Base-by-base conservation (phyloP, 2,888 invertebrate genomes). In the Lingula anatina region DNA sequence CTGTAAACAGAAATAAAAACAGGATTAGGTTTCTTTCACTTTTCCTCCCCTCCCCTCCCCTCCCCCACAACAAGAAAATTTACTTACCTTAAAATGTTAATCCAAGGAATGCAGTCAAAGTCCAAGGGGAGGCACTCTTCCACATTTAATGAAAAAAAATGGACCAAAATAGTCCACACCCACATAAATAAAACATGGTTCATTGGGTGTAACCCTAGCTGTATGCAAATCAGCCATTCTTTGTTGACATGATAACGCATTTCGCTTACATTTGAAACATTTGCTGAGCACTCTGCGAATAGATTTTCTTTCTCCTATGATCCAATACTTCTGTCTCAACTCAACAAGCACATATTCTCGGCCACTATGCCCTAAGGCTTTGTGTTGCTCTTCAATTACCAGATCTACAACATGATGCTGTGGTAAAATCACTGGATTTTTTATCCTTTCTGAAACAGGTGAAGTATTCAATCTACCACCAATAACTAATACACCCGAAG, bases 111-210 rank as follows among this genome's bases (percentile, higher is more conserved):
- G n/a, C n/a, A n/a, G n/a, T n/a, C n/a, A n/a, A n/a, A n/a, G n/a
- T n/a, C n/a, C n/a, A n/a, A n/a, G n/a, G n/a, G n/a, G n/a, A n/a
- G n/a, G n/a, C n/a, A n/a, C n/a, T n/a, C 46, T 42, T 5, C 38
- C 46, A 18, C 39, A 12, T 26, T 46, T 46, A 5, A 46, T 21
- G 21, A n/a, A n/a, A n/a, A 39, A 20, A 39, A 44, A 9, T 4
- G 44, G 44, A 5, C 44, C 44, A 5, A 36, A 45, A 36, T 36
- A 36, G 18, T 45, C 46, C 18, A 45, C 46, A 3, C 23, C 47
- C 5, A 44, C 40, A 26, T 55, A 56, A 1, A 60, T 58, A 39
- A 59, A 60, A 46, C 59, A 62, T 28, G 49, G 56, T 43, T 60
- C 58, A 21, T 31, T 9, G 15, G 35, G 15, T 12, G 9, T 9